phyloP scores from a whole-genome alignment of 2,797 vertebrate species.

The Argentina silus region DNA sequence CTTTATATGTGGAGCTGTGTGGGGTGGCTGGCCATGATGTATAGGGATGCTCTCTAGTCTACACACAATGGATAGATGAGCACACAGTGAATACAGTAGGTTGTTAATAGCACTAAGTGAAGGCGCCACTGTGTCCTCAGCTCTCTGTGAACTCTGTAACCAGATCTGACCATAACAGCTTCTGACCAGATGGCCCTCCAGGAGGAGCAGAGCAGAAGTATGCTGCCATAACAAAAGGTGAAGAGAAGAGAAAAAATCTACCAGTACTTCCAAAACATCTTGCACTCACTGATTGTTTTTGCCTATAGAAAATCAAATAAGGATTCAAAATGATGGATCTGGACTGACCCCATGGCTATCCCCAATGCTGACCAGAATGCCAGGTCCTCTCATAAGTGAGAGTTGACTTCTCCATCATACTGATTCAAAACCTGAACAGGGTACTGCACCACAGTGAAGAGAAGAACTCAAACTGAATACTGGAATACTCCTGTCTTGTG shows the following conservation, averaged over 20 bases:
- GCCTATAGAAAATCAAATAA: background rate
- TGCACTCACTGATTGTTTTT: background rate
- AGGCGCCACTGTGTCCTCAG: conserved; percentile 11
- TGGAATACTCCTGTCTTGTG: too few species aligned
- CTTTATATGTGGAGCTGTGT: background rate
- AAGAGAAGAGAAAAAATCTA: background rate
- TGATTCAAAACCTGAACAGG: background rate
- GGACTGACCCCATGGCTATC: background rate
- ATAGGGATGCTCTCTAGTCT: background rate
- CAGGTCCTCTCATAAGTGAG: too few species aligned
- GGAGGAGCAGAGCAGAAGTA: background rate
- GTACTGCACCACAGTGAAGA: background rate
- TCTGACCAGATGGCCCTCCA: background rate
- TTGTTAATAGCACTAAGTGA: background rate
- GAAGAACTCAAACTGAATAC: too few species aligned
- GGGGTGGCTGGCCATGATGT: background rate
- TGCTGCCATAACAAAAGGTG: background rate
- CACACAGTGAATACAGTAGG: background rate
- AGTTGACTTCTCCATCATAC: too few species aligned
- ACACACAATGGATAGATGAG: background rate
- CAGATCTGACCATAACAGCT: background rate
- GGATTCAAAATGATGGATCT: background rate
- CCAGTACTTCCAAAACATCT: background rate
- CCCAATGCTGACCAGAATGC: too few species aligned
- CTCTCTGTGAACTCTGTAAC: conserved; percentile 5